Percentiles rank a stretch among this genome's conserved stretches.
Evolutionary conservation across 1,140 invertebrate species (phyloP).

Genomic region (Mamestra configurata): DNA sequence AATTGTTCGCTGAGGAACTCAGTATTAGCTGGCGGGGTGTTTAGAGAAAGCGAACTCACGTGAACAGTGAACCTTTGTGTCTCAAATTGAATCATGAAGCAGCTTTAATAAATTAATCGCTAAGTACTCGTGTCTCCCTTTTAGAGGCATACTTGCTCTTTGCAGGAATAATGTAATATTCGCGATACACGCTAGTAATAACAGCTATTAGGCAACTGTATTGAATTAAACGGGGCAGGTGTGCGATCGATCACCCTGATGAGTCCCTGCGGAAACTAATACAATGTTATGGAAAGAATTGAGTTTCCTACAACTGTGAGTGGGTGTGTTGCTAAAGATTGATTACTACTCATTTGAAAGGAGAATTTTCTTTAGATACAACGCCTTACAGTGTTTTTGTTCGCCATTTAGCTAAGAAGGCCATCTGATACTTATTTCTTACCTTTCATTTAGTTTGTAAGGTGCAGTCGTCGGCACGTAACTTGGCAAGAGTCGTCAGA

Average conservation of each 20-base stretch:
- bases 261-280: conserved; percentile 44
- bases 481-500: no score
- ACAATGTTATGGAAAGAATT: conserved; percentile 46
- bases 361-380: not conserved
- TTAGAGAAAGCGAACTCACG: conserved; percentile 21
- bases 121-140: conserved; percentile 63
- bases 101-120: conserved; percentile 64
- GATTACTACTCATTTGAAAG: conserved; percentile 37
- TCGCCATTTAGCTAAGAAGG: no score
- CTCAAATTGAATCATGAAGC: conserved; percentile 66
- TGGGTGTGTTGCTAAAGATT: conserved; percentile 31
- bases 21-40: conserved; percentile 9
- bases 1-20: not conserved
- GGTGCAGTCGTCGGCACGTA: no score
- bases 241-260: conserved; percentile 49
- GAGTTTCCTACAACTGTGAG: conserved; percentile 28
- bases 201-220: conserved; percentile 55
- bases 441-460: no score
- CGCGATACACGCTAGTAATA: conserved; percentile 52
- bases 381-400: not conserved
- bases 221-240: conserved; percentile 51
- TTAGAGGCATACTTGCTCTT: conserved; percentile 60
- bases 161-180: conserved; percentile 59
- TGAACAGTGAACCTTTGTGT: conserved; percentile 58
- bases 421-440: no score